These are phyloP conservation scores for Coremacera marginata DNA, from an alignment of 2,888 invertebrate genomes.

Conservation along the genomic window DNA sequence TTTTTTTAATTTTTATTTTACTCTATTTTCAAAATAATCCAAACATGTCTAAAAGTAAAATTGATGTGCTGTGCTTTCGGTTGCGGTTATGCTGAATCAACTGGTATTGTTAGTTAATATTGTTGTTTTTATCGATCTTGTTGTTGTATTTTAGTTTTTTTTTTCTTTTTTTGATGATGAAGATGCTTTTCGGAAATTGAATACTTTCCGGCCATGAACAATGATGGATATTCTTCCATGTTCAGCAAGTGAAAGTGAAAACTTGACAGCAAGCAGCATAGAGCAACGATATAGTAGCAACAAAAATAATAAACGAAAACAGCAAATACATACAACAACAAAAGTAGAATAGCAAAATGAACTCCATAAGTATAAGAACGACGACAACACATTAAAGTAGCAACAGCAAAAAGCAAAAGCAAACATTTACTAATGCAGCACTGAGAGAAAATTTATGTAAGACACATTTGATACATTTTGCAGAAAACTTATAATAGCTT, in stretches of 20 bases:
- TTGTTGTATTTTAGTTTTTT: slow-evolving; percentile 5
- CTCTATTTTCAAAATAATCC: too few relatives aligned
- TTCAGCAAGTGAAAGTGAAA: slow-evolving; percentile 14
- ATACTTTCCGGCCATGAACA: slow-evolving; percentile 63
- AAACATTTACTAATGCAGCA: too few relatives aligned
- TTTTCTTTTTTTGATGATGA: slow-evolving; percentile 42
- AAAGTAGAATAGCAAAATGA: background rate
- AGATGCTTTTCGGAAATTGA: slow-evolving; percentile 60
- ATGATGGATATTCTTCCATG: slow-evolving; percentile 52
- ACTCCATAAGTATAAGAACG: background rate
- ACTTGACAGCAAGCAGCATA: slow-evolving; percentile 9
- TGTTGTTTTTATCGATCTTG: slow-evolving; percentile 15
- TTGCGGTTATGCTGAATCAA: too few relatives aligned
- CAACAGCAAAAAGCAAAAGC: too few relatives aligned
- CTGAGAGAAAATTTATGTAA: background rate
- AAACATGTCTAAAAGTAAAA: too few relatives aligned
- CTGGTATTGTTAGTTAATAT: background rate
- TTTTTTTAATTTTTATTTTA: too few relatives aligned
- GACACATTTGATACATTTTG: too few relatives aligned
- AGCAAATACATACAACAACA: background rate
- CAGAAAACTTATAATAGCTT: too few relatives aligned
- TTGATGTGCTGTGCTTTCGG: background rate
- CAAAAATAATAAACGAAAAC: background rate
- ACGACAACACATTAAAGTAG: background rate
- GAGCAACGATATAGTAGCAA: background rate